Conservation (phyloP, 2,797 vertebrate species). For the Rhabdomys pumilio region DNA sequence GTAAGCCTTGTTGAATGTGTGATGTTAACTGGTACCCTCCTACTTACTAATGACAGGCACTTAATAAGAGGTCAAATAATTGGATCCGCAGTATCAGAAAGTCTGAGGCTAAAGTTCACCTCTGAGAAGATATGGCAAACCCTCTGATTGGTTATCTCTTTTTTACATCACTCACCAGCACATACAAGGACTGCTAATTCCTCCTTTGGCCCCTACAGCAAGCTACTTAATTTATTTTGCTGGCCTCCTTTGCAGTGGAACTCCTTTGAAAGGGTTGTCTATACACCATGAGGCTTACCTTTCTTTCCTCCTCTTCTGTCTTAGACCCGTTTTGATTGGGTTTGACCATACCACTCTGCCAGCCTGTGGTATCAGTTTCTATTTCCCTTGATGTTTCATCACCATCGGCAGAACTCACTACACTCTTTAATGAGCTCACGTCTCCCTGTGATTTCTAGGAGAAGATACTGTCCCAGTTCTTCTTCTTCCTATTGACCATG, state of each 20-base stretch:
- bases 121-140: not conserved
- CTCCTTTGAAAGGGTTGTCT: slow-evolving; percentile 5
- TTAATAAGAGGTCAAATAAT: slow-evolving; percentile 31
- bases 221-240: not conserved
- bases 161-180: not conserved
- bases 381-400: not conserved
- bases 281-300: not conserved
- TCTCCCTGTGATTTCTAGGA: not conserved
- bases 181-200: not conserved
- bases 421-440: not conserved
- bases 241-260: not conserved
- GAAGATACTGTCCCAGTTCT: not conserved
- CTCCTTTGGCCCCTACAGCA: not conserved
- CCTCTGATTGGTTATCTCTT: not conserved
- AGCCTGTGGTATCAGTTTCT: not conserved
- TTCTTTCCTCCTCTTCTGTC: slow-evolving; percentile 2
- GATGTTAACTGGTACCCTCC: not conserved
- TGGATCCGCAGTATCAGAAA: slow-evolving; percentile 12
- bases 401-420: not conserved
- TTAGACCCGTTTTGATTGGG: not conserved
- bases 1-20: not conserved
- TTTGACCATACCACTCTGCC: not conserved
- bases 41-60: not conserved
- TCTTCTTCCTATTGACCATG: not conserved
- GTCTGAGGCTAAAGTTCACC: slow-evolving; percentile 3